A percentile compares a stretch with the other conserved stretches of the same genome.
phyloP scores from a whole-genome alignment of 2,888 invertebrate genomes.

The Oxytorus armatus region DNA sequence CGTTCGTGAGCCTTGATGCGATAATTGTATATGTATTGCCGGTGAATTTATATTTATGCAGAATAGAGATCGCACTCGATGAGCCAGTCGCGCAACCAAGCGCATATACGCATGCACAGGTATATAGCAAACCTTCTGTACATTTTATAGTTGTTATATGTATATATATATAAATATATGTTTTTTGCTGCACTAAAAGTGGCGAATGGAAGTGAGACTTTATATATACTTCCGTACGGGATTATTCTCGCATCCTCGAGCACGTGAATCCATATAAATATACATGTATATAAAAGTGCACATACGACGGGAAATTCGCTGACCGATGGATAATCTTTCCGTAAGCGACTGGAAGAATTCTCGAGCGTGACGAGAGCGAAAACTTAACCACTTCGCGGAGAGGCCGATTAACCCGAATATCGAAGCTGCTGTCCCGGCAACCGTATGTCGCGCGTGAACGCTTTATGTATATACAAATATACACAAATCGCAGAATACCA shows the following conservation, averaged over 20 bases:
- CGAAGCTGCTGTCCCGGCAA: conserved; percentile 50
- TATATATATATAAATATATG: background rate
- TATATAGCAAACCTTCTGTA: conserved; percentile 7
- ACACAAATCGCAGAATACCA: no score
- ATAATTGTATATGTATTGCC: conserved; percentile 48
- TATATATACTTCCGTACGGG: conserved; percentile 58
- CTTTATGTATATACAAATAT: conserved; percentile 10
- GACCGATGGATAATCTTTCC: conserved; percentile 57
- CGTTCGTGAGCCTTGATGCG: conserved; percentile 40
- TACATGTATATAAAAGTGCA: conserved; percentile 9
- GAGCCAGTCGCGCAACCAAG: conserved; percentile 44
- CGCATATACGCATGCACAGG: conserved; percentile 7
- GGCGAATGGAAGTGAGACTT: conserved; percentile 62
- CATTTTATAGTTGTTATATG: conserved; percentile 18
- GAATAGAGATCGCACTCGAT: conserved; percentile 48
- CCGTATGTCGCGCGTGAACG: conserved; percentile 58
- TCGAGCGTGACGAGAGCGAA: conserved; percentile 65
- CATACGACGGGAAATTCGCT: conserved; percentile 13
- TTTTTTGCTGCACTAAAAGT: conserved; percentile 23
- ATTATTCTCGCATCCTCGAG: conserved; percentile 70
- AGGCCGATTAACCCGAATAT: conserved; percentile 71
- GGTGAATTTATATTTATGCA: conserved; percentile 63
- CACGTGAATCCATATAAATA: conserved; percentile 31
- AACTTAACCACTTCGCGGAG: conserved; percentile 60
- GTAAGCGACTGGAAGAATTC: conserved; percentile 55